Evolutionary conservation across 1,140 invertebrate species (phyloP), one percentile per base, ranked within the genome.

Genomic region (Pseudomyrmex gracilis): DNA sequence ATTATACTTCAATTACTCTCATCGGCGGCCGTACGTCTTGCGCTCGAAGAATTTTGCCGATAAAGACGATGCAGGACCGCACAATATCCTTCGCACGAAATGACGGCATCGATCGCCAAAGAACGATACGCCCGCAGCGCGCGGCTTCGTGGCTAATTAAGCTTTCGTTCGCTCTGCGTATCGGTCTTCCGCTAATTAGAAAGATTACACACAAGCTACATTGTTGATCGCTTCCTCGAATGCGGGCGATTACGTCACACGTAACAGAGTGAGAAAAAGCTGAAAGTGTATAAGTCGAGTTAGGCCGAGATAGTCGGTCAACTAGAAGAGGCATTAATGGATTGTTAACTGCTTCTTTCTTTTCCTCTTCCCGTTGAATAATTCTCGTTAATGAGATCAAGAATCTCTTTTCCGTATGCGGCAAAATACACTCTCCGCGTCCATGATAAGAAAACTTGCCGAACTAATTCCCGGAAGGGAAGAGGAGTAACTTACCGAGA

Each of bases 131-230:
- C 76, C 64, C 64, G 64, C 76, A 78, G 34, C 34, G 34, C 34
- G 34, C 34, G 51, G 12, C 74, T 45, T 53, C 9, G 17, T 5
- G 76, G n/a, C 76, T 80, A 80, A 80, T 80, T 80, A 80, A 53
- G 43, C 51, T 58, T 58, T 49, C 64, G 15, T 53, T 73, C 20
- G 70, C 53, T 76, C 73, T 70, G 22, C 55, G 76, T 80, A 80
- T 80, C 76, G 45, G n/a, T 20, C 76, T 60, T 80, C 76, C 76
- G n/a, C 53, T 71, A 80, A 80, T 80, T 80, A 58, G 55, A 71
- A 80, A 80, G 76, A 55, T 60, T 77, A 55, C 73, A 60, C 34
- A 57, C 63, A 17, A 78, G 43, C 53, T 24, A 47, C 43, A 9
- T 58, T 15, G 66, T 78, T 78, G 76, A 71, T 71, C 22, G 55